phyloP scores from a whole-genome alignment of 1,140 invertebrate genomes.

The Eumeta japonica region DNA sequence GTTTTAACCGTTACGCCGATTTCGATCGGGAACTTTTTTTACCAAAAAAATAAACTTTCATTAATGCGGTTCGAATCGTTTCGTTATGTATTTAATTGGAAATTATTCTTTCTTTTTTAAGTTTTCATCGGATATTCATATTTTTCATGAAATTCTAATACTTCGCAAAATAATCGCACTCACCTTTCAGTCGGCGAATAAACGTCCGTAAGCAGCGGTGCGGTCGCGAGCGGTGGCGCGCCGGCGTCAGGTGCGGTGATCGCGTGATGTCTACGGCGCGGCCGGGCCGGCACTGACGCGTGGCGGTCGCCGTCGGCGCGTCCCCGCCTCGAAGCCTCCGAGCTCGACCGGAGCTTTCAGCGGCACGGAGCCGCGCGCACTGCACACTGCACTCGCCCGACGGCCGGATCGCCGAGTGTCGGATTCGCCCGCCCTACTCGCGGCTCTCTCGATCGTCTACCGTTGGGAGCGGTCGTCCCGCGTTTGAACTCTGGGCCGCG shows the following conservation, averaged over 20 bases:
- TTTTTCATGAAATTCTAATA: neutral
- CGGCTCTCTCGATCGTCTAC: slow-evolving; percentile 49
- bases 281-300: slow-evolving; percentile 51
- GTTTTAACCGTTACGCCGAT: too few relatives aligned
- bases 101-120: too few relatives aligned
- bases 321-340: slow-evolving; percentile 17
- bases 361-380: slow-evolving; percentile 52
- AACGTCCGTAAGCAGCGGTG: slow-evolving; percentile 2
- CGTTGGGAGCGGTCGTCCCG: slow-evolving; percentile 49
- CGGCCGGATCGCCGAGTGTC: too few relatives aligned
- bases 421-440: slow-evolving; percentile 45
- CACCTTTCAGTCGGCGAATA: neutral
- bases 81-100: too few relatives aligned
- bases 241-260: neutral
- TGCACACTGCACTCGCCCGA: slow-evolving; percentile 55
- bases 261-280: slow-evolving; percentile 47
- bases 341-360: slow-evolving; percentile 50
- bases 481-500: slow-evolving; percentile 53
- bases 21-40: too few relatives aligned
- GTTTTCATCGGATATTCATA: too few relatives aligned
- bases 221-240: neutral
- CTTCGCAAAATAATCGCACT: slow-evolving; percentile 2
- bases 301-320: slow-evolving; percentile 23
- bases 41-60: too few relatives aligned
- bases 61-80: too few relatives aligned